These are phyloP conservation scores for Cygnus buccinator DNA, from an alignment of 2,113 vertebrate genomes.

Conservation along the genomic window DNA sequence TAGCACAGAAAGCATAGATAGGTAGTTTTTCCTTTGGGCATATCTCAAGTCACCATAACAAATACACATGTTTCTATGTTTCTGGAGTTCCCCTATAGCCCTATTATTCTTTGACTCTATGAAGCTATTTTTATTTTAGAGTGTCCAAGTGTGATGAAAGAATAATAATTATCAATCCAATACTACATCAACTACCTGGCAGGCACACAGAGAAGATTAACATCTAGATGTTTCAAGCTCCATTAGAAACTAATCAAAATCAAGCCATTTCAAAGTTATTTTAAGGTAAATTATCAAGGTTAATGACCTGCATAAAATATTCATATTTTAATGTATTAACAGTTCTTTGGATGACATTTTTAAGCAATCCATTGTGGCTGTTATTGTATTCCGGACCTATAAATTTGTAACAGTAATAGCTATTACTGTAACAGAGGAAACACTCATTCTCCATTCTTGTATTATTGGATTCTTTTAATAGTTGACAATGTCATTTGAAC, in stretches of 20 bases:
- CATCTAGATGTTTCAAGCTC: neutral
- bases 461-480: neutral
- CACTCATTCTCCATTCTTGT: neutral
- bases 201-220: conserved; percentile 13
- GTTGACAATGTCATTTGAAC: neutral
- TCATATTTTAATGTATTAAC: conserved; percentile 24
- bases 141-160: neutral
- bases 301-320: conserved; percentile 58
- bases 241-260: conserved; percentile 52
- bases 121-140: neutral
- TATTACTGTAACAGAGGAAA: neutral
- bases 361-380: neutral
- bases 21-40: neutral
- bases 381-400: neutral
- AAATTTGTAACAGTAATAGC: neutral
- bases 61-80: neutral
- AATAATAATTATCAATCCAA: neutral
- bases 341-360: neutral
- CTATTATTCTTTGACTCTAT: neutral
- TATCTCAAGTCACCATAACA: neutral
- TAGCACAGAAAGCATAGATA: neutral
- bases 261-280: conserved; percentile 40
- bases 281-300: conserved; percentile 48
- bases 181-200: neutral
- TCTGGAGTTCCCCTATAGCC: neutral